Conservation (phyloP, 2,888 invertebrate genomes). For the Drosophila sordidula region DNA sequence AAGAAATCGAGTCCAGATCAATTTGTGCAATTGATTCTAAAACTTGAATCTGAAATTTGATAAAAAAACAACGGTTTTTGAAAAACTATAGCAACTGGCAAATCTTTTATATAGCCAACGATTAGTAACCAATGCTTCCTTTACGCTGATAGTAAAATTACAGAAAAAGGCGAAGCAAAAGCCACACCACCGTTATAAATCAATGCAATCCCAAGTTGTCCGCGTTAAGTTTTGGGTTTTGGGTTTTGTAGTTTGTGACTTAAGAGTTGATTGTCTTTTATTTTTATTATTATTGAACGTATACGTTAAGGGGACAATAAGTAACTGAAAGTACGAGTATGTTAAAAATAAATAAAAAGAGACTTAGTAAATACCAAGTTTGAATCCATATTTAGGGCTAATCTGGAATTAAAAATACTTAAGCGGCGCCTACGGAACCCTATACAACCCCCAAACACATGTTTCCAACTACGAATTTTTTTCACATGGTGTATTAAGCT, state of each 20-base stretch:
- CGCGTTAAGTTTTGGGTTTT: constrained; percentile 14
- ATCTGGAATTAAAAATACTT: constrained; percentile 4
- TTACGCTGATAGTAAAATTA: not conserved
- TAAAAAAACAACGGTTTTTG: not conserved
- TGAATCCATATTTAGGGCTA: constrained; percentile 16
- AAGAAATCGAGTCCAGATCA: no score
- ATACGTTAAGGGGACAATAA: constrained; percentile 81
- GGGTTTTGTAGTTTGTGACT: constrained; percentile 11
- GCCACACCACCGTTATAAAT: constrained; percentile 42
- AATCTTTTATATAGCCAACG: not conserved
- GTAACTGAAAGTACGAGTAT: constrained; percentile 49
- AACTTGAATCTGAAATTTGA: not conserved
- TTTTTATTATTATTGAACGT: constrained; percentile 38
- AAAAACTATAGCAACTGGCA: not conserved
- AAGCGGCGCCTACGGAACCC: constrained; percentile 5
- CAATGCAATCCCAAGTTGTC: constrained; percentile 29
- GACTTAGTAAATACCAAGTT: constrained; percentile 30
- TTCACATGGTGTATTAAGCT: constrained; percentile 69
- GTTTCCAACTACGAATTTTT: constrained; percentile 72
- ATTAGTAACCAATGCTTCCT: not conserved
- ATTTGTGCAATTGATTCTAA: not conserved
- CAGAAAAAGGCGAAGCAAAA: not conserved
- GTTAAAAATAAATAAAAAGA: constrained; percentile 12
- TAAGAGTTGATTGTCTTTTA: constrained; percentile 18
- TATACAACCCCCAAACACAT: constrained; percentile 21